Conservation (phyloP, 2,888 invertebrate genomes). For the Pemphredon lugubris region DNA sequence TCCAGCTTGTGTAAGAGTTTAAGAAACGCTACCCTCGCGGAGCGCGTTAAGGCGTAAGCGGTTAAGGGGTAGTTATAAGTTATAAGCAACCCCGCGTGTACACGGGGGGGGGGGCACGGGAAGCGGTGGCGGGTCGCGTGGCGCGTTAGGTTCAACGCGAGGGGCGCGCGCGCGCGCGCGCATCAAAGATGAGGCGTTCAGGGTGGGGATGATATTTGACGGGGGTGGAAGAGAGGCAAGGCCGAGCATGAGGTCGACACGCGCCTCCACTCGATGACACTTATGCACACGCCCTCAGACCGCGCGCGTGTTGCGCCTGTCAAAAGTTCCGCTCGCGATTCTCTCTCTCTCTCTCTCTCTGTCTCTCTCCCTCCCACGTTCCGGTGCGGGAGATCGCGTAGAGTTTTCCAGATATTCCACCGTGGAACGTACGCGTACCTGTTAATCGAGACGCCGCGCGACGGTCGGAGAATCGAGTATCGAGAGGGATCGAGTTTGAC, state of each 20-base stretch:
- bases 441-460: background rate
- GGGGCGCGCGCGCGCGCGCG: constrained; percentile 62
- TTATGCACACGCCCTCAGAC: constrained; percentile 70
- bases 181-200: constrained; percentile 34
- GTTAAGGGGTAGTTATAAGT: constrained; percentile 11
- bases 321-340: constrained; percentile 35
- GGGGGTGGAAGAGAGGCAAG: constrained; percentile 55
- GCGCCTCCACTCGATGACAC: constrained; percentile 73
- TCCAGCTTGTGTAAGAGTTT: background rate
- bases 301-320: constrained; percentile 58
- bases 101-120: background rate
- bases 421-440: background rate
- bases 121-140: constrained; percentile 36
- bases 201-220: constrained; percentile 61
- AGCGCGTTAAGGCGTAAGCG: constrained; percentile 13
- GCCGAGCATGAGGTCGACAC: constrained; percentile 74
- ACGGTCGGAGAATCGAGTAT: no score
- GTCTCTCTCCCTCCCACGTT: constrained; percentile 12
- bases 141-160: constrained; percentile 24
- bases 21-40: background rate
- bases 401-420: no score
- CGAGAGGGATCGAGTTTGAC: background rate
- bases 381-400: no score
- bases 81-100: background rate
- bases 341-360: constrained; percentile 22